Evolutionary conservation across 2,113 vertebrate species (phyloP).

Genomic region (Mobula hypostoma): DNA sequence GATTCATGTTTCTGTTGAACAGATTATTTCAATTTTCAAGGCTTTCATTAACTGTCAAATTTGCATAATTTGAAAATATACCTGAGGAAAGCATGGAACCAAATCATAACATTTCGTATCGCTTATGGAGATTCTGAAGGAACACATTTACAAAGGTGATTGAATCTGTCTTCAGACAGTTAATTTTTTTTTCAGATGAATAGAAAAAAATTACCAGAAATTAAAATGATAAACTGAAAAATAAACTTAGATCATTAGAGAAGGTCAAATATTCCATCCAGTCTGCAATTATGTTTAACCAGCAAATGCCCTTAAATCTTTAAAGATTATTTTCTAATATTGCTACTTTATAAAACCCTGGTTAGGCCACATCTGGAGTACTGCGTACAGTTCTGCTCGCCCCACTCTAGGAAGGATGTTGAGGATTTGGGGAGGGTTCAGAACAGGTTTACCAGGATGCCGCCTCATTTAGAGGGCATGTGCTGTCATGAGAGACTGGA

Average conservation of each 20-base stretch:
- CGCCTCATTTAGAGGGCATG: too few species aligned
- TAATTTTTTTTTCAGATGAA: background rate
- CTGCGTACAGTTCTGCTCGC: too few species aligned
- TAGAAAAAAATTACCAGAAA: background rate
- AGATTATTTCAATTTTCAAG: constrained; percentile 7
- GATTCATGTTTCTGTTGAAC: background rate
- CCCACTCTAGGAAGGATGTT: too few species aligned
- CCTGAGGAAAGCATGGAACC: background rate
- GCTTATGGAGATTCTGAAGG: background rate
- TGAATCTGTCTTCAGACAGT: background rate
- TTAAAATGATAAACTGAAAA: background rate
- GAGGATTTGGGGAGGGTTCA: too few species aligned
- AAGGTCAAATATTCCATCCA: too few species aligned
- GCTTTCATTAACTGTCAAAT: background rate
- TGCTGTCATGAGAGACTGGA: too few species aligned
- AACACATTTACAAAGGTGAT: background rate
- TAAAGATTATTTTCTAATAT: background rate
- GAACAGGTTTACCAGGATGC: too few species aligned
- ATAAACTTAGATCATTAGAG: background rate
- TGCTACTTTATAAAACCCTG: too few species aligned
- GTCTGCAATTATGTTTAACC: background rate
- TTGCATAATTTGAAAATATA: background rate
- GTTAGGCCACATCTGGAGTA: too few species aligned
- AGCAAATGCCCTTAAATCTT: background rate
- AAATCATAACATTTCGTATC: background rate